Evolutionary conservation across 2,113 vertebrate genomes (phyloP), one percentile per base, ranked within the genome.

Genomic region (Amphiprion ocellaris): DNA sequence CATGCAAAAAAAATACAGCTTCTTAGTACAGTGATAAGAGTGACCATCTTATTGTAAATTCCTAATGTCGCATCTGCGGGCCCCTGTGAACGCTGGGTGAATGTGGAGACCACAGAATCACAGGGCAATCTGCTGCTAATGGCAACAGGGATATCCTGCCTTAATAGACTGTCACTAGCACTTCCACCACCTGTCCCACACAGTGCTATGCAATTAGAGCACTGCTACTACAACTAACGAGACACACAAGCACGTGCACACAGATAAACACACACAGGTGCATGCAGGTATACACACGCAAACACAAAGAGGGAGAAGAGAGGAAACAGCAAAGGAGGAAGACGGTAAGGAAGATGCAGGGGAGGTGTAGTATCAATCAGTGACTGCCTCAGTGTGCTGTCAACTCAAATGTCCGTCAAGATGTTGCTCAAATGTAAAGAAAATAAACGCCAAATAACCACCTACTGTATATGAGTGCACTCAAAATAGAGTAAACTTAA

Each of bases 121-220:
- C 89, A 75, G 82, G 77, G 89, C 92, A 93, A 93, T 93, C 91
- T 93, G 91, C 88, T 89, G 86, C 89, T 92, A 89, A 92, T 88
- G 87, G 91, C 87, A 92, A 92, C 85, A 85, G 92, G 92, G 91
- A 93, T 93, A 92, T 93, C 92, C 92, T 92, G 87, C 91, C 90
- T 87, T 93, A 93, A 93, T 92, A 92, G 92, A 93, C 90, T 93
- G 92, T 93, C 92, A 93, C 89, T 90, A 87, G 83, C 88, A 91
- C 90, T 92, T 92, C 88, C 89, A 86, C 82, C 84, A 89, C 86
- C 89, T 92, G 92, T 93, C 92, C 91, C 73, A 80, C 84, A 89
- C 87, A 76, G 70, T 77, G 92, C 89, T 84, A 92, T 85, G 91
- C 92, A 92, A 92, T 93, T 92, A 93, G 92, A 89, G 84, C 84